Percentiles rank a stretch among this genome's conserved stretches.
These are phyloP conservation scores for Sebastes fasciatus DNA, from an alignment of 2,113 vertebrate genomes.

Conservation along the genomic window DNA sequence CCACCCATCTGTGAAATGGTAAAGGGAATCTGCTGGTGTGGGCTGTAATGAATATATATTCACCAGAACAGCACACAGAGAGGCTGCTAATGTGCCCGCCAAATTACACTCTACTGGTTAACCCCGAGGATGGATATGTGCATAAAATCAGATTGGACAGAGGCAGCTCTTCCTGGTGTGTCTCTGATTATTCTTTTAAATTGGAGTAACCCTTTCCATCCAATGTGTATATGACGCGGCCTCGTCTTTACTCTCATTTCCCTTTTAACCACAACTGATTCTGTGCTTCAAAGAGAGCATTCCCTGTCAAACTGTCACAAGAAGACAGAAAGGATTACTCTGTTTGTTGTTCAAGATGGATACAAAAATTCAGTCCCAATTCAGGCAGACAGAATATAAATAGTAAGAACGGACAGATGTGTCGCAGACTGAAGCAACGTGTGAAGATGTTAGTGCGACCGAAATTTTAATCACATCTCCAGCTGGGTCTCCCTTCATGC, in stretches of 20 bases:
- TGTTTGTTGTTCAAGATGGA: conserved; percentile 21
- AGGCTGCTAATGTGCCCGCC: conserved; percentile 63
- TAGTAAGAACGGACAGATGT: conserved; percentile 18
- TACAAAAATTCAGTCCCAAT: conserved; percentile 1
- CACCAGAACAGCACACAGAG: conserved; percentile 58
- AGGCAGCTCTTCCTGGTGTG: conserved; percentile 41
- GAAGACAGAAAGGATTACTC: neutral
- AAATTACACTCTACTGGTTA: conserved; percentile 59
- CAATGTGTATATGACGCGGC: conserved; percentile 6
- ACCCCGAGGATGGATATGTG: conserved; percentile 61
- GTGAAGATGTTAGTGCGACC: neutral
- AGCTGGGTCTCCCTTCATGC: conserved; percentile 41
- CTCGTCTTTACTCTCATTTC: conserved; percentile 40
- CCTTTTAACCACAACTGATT: conserved; percentile 22
- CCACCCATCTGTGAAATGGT: conserved; percentile 79
- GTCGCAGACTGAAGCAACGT: neutral
- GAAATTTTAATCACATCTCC: conserved; percentile 63
- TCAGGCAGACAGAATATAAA: conserved; percentile 17
- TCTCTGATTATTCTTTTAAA: conserved; percentile 33
- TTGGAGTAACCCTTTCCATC: conserved; percentile 41
- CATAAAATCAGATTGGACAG: conserved; percentile 55
- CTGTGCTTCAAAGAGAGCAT: conserved; percentile 12
- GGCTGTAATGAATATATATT: conserved; percentile 79
- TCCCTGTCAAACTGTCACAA: conserved; percentile 19
- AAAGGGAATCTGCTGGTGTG: conserved; percentile 65